phyloP scores from a whole-genome alignment of 2,113 vertebrate genomes.

The Pterocles gutturalis region DNA sequence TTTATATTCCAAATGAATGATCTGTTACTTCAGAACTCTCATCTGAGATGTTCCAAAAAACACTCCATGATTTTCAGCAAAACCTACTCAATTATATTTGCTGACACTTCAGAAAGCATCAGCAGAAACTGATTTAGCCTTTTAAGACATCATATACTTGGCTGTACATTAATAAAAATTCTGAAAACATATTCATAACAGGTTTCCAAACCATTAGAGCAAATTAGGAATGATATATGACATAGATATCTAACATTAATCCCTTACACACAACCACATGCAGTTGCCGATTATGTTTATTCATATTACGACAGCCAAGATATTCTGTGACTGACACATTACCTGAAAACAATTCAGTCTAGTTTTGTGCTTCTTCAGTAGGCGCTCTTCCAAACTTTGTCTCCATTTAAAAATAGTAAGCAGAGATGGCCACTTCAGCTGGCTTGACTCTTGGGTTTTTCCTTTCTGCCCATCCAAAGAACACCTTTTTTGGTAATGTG shows the following conservation, averaged over 20 bases:
- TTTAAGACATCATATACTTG: neutral
- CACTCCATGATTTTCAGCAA: neutral
- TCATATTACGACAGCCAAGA: neutral
- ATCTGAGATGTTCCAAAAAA: neutral
- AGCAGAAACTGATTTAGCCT: neutral
- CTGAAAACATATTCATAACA: neutral
- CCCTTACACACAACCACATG: neutral
- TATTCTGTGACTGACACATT: slow-evolving; percentile 10
- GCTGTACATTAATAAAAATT: neutral
- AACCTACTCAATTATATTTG: neutral
- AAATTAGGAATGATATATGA: neutral
- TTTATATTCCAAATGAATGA: neutral
- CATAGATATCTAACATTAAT: neutral
- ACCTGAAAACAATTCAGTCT: slow-evolving; percentile 74
- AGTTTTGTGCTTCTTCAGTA: slow-evolving; percentile 68
- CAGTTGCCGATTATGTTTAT: neutral
- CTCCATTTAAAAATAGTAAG: slow-evolving; percentile 77
- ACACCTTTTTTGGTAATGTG: slow-evolving; percentile 65
- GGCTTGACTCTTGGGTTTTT: slow-evolving; percentile 56
- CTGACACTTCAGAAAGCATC: neutral
- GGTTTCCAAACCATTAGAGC: neutral
- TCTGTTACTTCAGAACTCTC: neutral
- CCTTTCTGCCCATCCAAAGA: slow-evolving; percentile 66
- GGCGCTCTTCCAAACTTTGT: slow-evolving; percentile 69
- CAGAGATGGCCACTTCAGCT: slow-evolving; percentile 74